Conservation (phyloP, 2,888 invertebrate species). For the Furcula furcula region DNA sequence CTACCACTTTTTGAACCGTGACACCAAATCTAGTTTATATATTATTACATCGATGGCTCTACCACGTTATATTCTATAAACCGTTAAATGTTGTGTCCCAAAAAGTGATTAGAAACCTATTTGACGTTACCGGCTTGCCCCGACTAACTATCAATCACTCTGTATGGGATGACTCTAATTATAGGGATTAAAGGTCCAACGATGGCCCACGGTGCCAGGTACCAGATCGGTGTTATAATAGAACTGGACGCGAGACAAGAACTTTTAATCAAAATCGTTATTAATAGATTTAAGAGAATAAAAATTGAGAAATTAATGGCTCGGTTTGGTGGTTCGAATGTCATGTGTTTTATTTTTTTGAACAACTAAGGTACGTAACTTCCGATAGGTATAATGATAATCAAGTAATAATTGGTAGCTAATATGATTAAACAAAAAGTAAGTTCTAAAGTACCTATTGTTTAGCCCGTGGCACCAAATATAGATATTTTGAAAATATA, state of each 20-base stretch:
- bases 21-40: too few species aligned
- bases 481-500: too few species aligned
- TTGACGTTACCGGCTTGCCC: constrained; percentile 49
- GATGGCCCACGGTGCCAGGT: constrained; percentile 47
- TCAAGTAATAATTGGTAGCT: too few species aligned
- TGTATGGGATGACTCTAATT: constrained; percentile 73
- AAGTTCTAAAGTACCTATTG: too few species aligned
- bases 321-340: background rate
- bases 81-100: constrained; percentile 20
- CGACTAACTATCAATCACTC: constrained; percentile 71
- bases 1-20: too few species aligned
- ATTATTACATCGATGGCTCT: too few species aligned
- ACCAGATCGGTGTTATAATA: constrained; percentile 32
- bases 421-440: too few species aligned
- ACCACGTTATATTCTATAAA: too few species aligned
- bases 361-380: too few species aligned
- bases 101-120: constrained; percentile 73
- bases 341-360: background rate
- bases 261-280: constrained; percentile 28
- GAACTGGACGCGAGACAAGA: constrained; percentile 17
- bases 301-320: constrained; percentile 1
- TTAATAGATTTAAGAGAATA: constrained; percentile 18
- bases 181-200: constrained; percentile 70
- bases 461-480: too few species aligned
- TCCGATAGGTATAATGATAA: too few species aligned